These are phyloP conservation scores for Rhinoraja longicauda DNA, from an alignment of 2,797 vertebrate species.

Conservation along the genomic window DNA sequence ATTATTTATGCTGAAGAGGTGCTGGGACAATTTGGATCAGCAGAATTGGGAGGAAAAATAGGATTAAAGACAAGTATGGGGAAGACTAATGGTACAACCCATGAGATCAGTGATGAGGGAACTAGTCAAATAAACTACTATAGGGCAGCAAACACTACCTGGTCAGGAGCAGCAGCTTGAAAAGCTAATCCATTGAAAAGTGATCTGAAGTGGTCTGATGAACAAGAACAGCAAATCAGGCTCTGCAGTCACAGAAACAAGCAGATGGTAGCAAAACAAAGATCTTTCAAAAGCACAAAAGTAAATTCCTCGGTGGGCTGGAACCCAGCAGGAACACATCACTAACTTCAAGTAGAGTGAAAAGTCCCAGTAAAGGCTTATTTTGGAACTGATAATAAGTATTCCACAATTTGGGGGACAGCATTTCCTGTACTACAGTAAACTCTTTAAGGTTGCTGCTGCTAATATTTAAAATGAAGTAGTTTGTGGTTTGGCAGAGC, in stretches of 20 bases:
- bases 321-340: background rate
- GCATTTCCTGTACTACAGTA: background rate
- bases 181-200: background rate
- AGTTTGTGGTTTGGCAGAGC: constrained; percentile 13
- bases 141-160: background rate
- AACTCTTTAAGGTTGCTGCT: constrained; percentile 11
- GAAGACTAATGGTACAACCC: background rate
- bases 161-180: background rate
- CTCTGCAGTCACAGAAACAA: background rate
- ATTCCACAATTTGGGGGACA: background rate
- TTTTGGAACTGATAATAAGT: background rate
- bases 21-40: too few species aligned
- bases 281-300: background rate
- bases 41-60: background rate
- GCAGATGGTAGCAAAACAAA: background rate
- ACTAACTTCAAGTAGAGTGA: background rate
- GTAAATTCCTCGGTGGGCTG: background rate
- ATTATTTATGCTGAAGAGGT: background rate
- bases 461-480: constrained; percentile 12
- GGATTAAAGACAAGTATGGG: background rate
- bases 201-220: background rate
- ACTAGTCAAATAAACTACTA: background rate
- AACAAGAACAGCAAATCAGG: background rate
- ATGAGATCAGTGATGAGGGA: background rate
- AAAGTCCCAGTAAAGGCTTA: background rate